A percentile compares a stretch with the other conserved stretches of the same genome.
These are phyloP conservation scores for Pegoplata infirma DNA, from an alignment of 2,888 invertebrate genomes.

Conservation along the genomic window DNA sequence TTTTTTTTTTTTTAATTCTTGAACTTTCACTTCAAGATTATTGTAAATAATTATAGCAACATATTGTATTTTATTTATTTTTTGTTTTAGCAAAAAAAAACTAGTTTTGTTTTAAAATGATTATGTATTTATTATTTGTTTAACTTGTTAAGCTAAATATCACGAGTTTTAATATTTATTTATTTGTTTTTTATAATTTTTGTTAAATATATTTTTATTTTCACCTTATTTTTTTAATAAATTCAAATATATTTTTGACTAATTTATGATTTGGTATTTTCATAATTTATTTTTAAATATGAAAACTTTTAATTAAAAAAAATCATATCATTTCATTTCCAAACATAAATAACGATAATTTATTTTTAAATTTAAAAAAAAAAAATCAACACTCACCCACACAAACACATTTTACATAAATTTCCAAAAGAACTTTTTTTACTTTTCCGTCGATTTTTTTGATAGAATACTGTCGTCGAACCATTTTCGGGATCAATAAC, in stretches of 20 bases:
- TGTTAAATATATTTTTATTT: background rate
- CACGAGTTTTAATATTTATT: no score
- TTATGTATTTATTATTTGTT: constrained; percentile 19
- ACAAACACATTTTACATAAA: constrained; percentile 75
- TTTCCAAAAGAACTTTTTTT: constrained; percentile 75
- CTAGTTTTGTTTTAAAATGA: constrained; percentile 2
- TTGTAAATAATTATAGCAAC: background rate
- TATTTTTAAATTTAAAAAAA: background rate
- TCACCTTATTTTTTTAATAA: no score
- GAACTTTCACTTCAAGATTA: background rate
- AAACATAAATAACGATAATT: background rate
- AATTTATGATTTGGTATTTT: no score
- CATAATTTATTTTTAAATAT: background rate
- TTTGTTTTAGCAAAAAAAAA: no score
- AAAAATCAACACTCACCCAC: constrained; percentile 73
- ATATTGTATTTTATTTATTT: background rate
- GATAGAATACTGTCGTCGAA: constrained; percentile 75
- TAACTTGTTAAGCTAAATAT: background rate
- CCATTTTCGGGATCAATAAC: constrained; percentile 73
- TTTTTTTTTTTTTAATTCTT: no score
- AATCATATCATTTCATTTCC: no score
- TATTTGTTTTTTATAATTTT: background rate
- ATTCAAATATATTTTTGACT: background rate
- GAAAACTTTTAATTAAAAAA: no score
- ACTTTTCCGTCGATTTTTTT: constrained; percentile 75